Percentiles rank a stretch among this genome's conserved stretches.
Evolutionary conservation across 2,888 invertebrate species (phyloP).

Genomic region (Xestia rhomboidea): DNA sequence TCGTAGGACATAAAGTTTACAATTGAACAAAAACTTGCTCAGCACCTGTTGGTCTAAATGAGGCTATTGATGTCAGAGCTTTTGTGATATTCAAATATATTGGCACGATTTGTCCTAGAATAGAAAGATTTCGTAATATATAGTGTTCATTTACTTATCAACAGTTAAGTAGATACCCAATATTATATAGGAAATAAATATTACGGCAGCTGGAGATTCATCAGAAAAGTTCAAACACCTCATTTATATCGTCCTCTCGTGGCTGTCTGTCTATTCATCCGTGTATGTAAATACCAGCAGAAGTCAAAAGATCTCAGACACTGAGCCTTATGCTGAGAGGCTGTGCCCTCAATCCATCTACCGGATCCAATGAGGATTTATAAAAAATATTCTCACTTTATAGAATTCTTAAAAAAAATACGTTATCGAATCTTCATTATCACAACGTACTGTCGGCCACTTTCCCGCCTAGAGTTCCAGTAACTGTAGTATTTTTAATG

Average conservation of each 20-base stretch:
- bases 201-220: background rate
- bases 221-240: background rate
- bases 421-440: background rate
- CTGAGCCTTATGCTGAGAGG: background rate
- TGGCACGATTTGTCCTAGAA: slow-evolving; percentile 1
- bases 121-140: slow-evolving; percentile 2
- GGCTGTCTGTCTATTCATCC: no score
- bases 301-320: background rate
- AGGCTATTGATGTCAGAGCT: slow-evolving; percentile 1
- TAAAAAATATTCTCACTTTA: background rate
- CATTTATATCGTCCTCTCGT: background rate
- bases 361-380: background rate
- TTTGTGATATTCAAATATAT: slow-evolving; percentile 9
- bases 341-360: background rate
- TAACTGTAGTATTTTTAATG: slow-evolving; percentile 38
- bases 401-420: background rate
- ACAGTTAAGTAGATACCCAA: background rate
- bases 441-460: slow-evolving; percentile 8
- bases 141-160: background rate
- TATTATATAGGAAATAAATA: background rate
- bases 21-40: background rate
- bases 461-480: slow-evolving; percentile 17
- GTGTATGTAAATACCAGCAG: background rate
- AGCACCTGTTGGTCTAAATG: background rate
- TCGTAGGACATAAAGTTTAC: background rate